phyloP scores from a whole-genome alignment of 2,113 vertebrate species.

The Antidorcas marsupialis region DNA sequence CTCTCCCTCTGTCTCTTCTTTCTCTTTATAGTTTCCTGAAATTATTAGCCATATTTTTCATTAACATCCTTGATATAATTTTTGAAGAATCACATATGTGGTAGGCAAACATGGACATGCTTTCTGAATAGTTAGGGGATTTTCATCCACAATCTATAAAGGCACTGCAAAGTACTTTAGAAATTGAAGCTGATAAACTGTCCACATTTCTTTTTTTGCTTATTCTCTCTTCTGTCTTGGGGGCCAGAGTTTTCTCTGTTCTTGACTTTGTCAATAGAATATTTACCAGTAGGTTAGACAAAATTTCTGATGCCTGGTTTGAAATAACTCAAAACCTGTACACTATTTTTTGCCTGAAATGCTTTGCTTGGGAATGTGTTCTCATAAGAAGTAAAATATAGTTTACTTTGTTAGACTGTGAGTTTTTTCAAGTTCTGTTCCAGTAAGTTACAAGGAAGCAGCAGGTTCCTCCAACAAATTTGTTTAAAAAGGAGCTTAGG shows the following conservation, averaged over 20 bases:
- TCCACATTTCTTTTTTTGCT: slow-evolving; percentile 65
- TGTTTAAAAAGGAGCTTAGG: slow-evolving; percentile 21
- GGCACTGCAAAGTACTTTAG: slow-evolving; percentile 51
- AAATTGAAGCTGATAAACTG: slow-evolving; percentile 73
- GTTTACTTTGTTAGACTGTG: slow-evolving; percentile 20
- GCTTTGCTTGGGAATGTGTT: slow-evolving; percentile 20
- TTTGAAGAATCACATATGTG: slow-evolving; percentile 49
- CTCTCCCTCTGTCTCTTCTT: slow-evolving; percentile 57
- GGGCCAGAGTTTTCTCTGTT: slow-evolving; percentile 74
- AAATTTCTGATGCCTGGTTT: slow-evolving; percentile 76
- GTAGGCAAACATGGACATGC: background rate
- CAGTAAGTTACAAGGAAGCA: background rate
- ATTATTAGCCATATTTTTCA: slow-evolving; percentile 81
- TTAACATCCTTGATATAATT: slow-evolving; percentile 78
- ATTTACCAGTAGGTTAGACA: slow-evolving; percentile 74
- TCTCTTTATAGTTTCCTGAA: slow-evolving; percentile 79
- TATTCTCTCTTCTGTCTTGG: slow-evolving; percentile 64
- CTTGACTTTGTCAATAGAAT: slow-evolving; percentile 78
- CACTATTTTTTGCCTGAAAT: slow-evolving; percentile 64
- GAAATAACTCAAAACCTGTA: slow-evolving; percentile 71
- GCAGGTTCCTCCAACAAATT: background rate
- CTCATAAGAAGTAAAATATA: background rate
- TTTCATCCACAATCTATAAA: background rate
- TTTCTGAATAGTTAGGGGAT: background rate
- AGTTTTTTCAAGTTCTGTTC: slow-evolving; percentile 30